These are phyloP conservation scores for Haplochromis vanheusdeni DNA, from an alignment of 2,113 vertebrate species.

Conservation along the genomic window DNA sequence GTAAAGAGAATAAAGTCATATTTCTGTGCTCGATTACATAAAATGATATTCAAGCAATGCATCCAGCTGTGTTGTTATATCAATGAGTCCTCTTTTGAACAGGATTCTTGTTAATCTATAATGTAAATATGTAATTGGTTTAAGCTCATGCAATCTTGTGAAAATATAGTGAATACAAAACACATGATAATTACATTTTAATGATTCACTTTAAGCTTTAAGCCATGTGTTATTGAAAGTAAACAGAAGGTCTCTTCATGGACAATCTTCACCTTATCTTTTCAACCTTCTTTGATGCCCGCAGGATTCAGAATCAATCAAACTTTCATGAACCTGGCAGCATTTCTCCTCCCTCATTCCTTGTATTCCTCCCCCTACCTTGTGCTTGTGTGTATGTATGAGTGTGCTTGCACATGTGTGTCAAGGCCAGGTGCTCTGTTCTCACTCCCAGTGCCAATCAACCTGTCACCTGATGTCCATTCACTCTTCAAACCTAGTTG, in stretches of 20 bases:
- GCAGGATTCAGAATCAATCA: neutral
- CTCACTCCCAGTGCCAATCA: neutral
- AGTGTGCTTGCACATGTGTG: neutral
- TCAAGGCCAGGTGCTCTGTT: neutral
- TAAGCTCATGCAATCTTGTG: neutral
- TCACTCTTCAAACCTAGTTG: neutral
- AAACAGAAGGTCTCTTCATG: neutral
- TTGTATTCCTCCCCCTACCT: neutral
- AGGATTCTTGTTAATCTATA: neutral
- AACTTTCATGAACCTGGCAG: neutral
- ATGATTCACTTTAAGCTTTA: neutral
- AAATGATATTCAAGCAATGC: neutral
- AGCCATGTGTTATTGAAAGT: neutral
- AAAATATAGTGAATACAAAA: neutral
- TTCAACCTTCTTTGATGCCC: neutral
- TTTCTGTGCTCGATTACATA: neutral
- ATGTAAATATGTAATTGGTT: neutral
- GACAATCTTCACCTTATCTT: neutral
- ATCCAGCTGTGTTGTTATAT: neutral
- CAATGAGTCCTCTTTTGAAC: neutral
- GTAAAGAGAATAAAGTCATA: neutral
- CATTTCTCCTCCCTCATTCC: neutral
- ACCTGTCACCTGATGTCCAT: neutral
- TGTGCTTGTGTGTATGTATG: neutral
- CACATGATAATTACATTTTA: neutral